Evolutionary conservation across 2,113 vertebrate species (phyloP).

Genomic region (Cavia porcellus): DNA sequence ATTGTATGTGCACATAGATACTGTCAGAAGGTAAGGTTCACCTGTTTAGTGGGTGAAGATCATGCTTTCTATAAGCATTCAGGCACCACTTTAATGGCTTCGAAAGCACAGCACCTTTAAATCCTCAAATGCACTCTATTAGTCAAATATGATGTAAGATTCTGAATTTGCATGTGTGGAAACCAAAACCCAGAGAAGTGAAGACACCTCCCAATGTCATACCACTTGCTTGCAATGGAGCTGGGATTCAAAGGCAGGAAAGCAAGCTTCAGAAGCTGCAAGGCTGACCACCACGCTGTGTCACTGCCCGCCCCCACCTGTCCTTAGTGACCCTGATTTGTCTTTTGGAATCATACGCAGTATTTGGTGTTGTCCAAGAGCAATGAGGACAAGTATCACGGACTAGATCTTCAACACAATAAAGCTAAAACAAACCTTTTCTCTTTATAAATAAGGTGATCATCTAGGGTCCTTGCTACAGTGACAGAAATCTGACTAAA

Average conservation of each 20-base stretch:
- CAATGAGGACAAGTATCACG: too few species aligned
- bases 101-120: background rate
- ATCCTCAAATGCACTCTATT: background rate
- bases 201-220: background rate
- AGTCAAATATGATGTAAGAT: background rate
- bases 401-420: background rate
- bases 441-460: background rate
- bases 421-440: background rate
- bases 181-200: background rate
- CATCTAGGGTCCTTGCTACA: background rate
- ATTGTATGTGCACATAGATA: background rate
- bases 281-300: rapidly evolving
- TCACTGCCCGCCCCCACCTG: background rate
- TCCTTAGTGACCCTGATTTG: background rate
- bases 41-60: constrained; percentile 1
- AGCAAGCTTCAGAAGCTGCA: too few species aligned
- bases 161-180: background rate
- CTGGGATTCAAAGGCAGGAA: background rate
- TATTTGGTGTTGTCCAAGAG: background rate
- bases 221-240: background rate
- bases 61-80: background rate
- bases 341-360: background rate
- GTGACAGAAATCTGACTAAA: background rate
- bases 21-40: background rate
- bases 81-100: background rate